Base-by-base conservation (phyloP, 2,113 vertebrate genomes). In the Rana temporaria region DNA sequence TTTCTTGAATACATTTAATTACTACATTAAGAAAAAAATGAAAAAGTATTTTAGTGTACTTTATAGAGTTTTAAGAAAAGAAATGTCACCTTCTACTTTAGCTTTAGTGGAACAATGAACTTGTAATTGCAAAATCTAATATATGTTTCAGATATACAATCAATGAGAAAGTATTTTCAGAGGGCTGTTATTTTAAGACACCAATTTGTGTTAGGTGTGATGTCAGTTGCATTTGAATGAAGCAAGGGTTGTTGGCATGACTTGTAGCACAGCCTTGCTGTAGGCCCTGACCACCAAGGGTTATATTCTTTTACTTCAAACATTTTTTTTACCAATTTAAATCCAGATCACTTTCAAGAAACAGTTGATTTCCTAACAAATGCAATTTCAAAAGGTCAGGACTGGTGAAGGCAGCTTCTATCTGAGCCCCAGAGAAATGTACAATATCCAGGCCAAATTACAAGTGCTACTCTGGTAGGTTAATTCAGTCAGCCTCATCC, bases 341-440 rank as follows among this genome's bases (percentile, higher is more conserved):
- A 83, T 83, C 81, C 81, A 76, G 34, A 83, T 83, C 72, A 76
- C 52, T 83, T 82, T 68, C 71, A 52, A 83, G 72, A 83, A 83
- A 68, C 71, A 76, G 81, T 82, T 67, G 80, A 76, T 83, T 83
- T 83, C 55, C 72, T 83, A 76, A 83, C 81, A 83, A 83, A 83
- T 83, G 81, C 81, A 83, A 83, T 83, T 83, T 83, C 72, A 60
- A 76, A 76, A 83, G 81, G 81, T 83, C 81, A 83, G 17, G 34
- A 67, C 38, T 60, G 71, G 70, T 82, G 71, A 74, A 68, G 32
- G 81, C 72, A 32, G 81, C 34, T 76, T 76, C 32, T 48, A 30
- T 48, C 72, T 83, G 71, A 83, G 81, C 81, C 81, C 81, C 72
- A 68, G 81, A 83, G 81, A 76, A 76, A 83, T 76, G 55, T 60